These are phyloP conservation scores for Peromyscus polionotus DNA, from an alignment of 2,113 vertebrate genomes.

Conservation along the genomic window DNA sequence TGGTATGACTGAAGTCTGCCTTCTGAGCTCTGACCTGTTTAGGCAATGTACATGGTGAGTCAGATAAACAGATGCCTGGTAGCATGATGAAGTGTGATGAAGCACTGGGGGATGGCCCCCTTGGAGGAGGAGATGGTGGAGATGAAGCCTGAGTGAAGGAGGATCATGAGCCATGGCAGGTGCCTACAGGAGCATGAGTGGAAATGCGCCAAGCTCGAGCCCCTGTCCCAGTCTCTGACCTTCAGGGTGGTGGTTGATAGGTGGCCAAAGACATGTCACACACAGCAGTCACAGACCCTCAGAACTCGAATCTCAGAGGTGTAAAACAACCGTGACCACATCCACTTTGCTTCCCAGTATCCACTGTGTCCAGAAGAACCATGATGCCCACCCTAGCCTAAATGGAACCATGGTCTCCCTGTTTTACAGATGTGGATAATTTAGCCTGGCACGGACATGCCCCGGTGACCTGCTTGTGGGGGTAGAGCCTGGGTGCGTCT, in stretches of 20 bases:
- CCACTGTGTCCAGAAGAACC: background rate
- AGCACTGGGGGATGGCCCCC: background rate
- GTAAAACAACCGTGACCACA: background rate
- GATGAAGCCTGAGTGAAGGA: background rate
- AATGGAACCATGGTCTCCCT: background rate
- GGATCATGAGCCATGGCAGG: background rate
- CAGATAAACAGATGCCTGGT: background rate
- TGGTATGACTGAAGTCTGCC: background rate
- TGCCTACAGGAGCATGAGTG: background rate
- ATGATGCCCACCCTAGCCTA: accelerated
- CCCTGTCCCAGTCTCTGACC: background rate
- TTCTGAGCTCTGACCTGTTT: background rate
- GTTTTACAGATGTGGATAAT: background rate
- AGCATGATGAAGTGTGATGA: accelerated
- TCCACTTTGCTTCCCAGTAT: background rate
- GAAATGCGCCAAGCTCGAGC: background rate
- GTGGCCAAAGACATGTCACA: too few species aligned
- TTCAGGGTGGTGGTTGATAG: background rate
- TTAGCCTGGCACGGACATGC: background rate
- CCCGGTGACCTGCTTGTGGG: background rate
- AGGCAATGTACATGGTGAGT: background rate
- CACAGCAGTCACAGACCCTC: background rate
- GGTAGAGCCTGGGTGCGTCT: background rate
- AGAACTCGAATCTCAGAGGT: too few species aligned
- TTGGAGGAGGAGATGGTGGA: background rate